Evolutionary conservation across 1,140 invertebrate genomes (phyloP), one percentile per base, ranked within the genome.

Genomic region (Papilio polyxenes): DNA sequence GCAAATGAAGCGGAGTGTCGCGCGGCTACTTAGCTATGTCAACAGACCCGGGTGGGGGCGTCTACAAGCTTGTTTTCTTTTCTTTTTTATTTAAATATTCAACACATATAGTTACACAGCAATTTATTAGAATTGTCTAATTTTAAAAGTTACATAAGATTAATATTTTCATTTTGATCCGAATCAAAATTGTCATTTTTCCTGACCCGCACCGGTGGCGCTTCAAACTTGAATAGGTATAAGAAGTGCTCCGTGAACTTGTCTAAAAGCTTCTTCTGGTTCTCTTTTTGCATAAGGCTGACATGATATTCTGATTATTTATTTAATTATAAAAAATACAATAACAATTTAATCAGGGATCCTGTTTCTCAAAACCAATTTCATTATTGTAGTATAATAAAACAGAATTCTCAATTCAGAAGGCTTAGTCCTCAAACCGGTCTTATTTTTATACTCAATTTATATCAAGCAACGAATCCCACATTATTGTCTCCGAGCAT

Each of bases 401-500:
- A 65, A 65, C 23, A 65, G 56, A 65, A 65, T 65, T 72, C 65
- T 72, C 15, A 72, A 72, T 72, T 72, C 65, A 37, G 37, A 5
- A 15, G 11, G 62, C 62, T 69, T 13, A 72, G 23, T 40, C 65
- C 13, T 72, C 31, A 31, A 72, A 72, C 11, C 65, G 31, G 65
- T 72, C 65, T 72, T 89, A 93, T 93, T 93, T 93, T 94, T 93
- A 93, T 94, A 92, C 84, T 83, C 87, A 93, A 94, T 94, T 94
- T 94, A 94, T 94, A 94, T 93, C 92, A 92, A 83, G 84, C 88
- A 88, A 86, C 86, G 90, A 93, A 94, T 94, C 92, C 93, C 89
- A 92, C 92, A 91, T 94, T 94, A 94, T 94, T 94, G 93, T 94
- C 93, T 91, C 86, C 87, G 86, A 83, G 90, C 91, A 93, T 94